Percentiles rank a stretch among this genome's conserved stretches.
Evolutionary conservation across 2,797 vertebrate species (phyloP).

Genomic region (Phataginus tetradactyla): DNA sequence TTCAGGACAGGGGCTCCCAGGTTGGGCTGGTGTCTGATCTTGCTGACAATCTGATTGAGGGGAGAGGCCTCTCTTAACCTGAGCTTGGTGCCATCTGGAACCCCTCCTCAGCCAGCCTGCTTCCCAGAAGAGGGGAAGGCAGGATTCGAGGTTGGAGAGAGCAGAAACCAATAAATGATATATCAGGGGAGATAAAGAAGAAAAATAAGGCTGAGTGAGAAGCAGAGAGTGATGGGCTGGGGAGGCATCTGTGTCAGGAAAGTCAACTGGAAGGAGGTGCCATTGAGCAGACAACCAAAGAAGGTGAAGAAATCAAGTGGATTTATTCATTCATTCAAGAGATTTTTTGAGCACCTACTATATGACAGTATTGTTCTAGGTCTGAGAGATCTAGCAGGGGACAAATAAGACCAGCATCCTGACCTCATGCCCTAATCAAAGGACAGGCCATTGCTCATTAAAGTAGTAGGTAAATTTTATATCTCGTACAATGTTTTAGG

Average conservation of each 20-base stretch:
- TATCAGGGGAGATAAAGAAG: background rate
- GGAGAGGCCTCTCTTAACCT: background rate
- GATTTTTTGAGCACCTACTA: background rate
- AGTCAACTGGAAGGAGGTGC: background rate
- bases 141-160: background rate
- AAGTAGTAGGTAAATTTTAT: background rate
- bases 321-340: background rate
- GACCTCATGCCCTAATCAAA: background rate
- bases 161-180: background rate
- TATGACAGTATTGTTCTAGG: background rate
- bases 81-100: constrained; percentile 30
- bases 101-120: background rate
- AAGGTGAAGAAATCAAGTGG: background rate
- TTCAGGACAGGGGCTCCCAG: background rate
- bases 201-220: background rate
- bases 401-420: background rate
- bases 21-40: background rate
- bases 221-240: background rate
- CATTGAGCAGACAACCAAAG: background rate
- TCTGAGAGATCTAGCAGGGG: background rate
- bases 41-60: background rate
- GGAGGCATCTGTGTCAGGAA: background rate
- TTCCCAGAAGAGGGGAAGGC: background rate
- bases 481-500: background rate
- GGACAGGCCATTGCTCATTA: background rate